These are phyloP conservation scores for Iselma pallidipennis DNA, from an alignment of 2,888 invertebrate species.

Conservation along the genomic window DNA sequence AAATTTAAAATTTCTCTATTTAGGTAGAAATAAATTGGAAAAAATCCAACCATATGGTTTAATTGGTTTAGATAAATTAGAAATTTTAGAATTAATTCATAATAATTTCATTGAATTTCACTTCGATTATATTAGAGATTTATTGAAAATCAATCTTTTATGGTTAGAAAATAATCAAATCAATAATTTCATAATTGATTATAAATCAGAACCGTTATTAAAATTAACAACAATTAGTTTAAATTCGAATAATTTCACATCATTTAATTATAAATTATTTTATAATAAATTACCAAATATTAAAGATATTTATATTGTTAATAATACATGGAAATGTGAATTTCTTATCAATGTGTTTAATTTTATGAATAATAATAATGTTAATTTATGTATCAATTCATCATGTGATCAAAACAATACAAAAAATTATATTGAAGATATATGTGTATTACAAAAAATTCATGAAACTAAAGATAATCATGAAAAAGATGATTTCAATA, in stretches of 20 bases:
- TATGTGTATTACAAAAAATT: constrained; percentile 28
- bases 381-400: constrained; percentile 44
- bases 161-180: constrained; percentile 50
- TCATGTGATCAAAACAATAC: constrained; percentile 40
- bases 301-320: constrained; percentile 46
- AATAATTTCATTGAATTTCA: constrained; percentile 45
- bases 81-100: constrained; percentile 47
- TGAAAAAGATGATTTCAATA: not conserved
- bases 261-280: constrained; percentile 46
- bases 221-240: constrained; percentile 45
- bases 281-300: constrained; percentile 46
- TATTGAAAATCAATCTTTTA: constrained; percentile 44
- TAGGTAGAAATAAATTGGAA: constrained; percentile 53
- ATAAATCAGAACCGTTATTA: constrained; percentile 40
- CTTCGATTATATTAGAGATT: constrained; percentile 43
- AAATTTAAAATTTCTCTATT: constrained; percentile 48
- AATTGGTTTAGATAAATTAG: constrained; percentile 49
- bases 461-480: not conserved
- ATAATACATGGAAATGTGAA: constrained; percentile 50
- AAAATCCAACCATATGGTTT: constrained; percentile 50
- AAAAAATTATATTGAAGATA: constrained; percentile 34
- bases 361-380: constrained; percentile 42
- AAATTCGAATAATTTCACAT: constrained; percentile 44
- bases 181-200: constrained; percentile 39
- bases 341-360: constrained; percentile 49